These are phyloP conservation scores for Sylvilagus bachmani DNA, from an alignment of 2,113 vertebrate species.

Conservation along the genomic window DNA sequence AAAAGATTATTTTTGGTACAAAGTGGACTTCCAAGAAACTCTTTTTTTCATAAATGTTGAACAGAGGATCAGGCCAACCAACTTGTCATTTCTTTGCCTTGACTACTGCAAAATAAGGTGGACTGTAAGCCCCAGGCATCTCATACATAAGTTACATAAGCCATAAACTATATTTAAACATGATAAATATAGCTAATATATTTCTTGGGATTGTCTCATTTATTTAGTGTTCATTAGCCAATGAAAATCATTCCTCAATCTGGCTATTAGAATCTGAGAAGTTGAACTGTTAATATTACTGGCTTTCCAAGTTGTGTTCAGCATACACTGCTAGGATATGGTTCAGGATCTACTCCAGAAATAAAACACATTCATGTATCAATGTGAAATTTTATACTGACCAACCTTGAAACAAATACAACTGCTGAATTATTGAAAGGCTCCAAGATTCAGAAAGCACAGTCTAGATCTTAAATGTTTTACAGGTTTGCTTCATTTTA, in stretches of 20 bases:
- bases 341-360: slow-evolving; percentile 36
- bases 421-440: slow-evolving; percentile 41
- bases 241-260: slow-evolving; percentile 31
- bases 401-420: slow-evolving; percentile 53
- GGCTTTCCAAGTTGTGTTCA: slow-evolving; percentile 47
- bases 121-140: slow-evolving; percentile 2
- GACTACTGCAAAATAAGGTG: slow-evolving; percentile 33
- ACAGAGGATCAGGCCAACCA: neutral
- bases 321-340: neutral
- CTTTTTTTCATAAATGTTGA: neutral
- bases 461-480: slow-evolving; percentile 54
- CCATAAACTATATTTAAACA: slow-evolving; percentile 56
- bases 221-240: slow-evolving; percentile 58
- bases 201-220: slow-evolving; percentile 63
- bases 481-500: slow-evolving; percentile 60
- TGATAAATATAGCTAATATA: slow-evolving; percentile 70
- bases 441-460: slow-evolving; percentile 34
- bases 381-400: slow-evolving; percentile 62
- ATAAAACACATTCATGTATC: slow-evolving; percentile 22
- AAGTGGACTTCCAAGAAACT: neutral
- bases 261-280: slow-evolving; percentile 34
- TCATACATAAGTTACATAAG: slow-evolving; percentile 43
- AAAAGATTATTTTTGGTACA: slow-evolving; percentile 31
- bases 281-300: neutral
- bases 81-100: slow-evolving; percentile 49